Evolutionary conservation across 2,797 vertebrate genomes (phyloP), one percentile per base, ranked within the genome.

Genomic region (Squalus acanthias): DNA sequence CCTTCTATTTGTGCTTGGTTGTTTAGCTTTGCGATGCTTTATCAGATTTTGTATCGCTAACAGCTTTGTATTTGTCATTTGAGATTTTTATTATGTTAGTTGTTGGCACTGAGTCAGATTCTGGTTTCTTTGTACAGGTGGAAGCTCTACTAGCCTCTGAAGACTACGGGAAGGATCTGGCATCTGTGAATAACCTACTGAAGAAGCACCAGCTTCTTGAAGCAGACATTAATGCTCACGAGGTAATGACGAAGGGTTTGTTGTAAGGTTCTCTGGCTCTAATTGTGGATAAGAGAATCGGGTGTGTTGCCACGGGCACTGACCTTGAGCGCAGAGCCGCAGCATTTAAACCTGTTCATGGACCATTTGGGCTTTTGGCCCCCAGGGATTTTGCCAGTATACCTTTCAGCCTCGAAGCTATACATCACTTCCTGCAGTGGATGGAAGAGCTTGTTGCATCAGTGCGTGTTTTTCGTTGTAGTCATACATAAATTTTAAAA

Each of bases 121-220:
- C 33, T 65, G 29, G 67, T 92, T 76, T 97, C 69, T n/a, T 46
- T 91, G 53, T 6, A 60, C 96, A 99, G 99, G 99, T 99, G 96
- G 99, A 99, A 96, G 99, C 99, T 96, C 98, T 99, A 60, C 98
- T 99, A 87, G 99, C 99, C 12, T 99, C 99, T 22, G 99, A 99
- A 97, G 99, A 99, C 97, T 99, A 99, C 15, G 99, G 99, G 60
- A 99, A 99, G 97, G 99, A 99, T 97, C 97, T 99, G 97, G 99
- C 99, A 2, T 99, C 99, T 0, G 99, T 99, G 97, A 99, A 99
- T 98, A 99, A 99, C 97, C 98, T 99, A 89, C 98, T 99, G 96
- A 99, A 99, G 97, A 99, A 99, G 96, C 99, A 99, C 97, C 99
- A 99, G 95, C 98, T 99, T 96, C 97, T 99, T 97, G 99, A 99